Evolutionary conservation across 2,888 invertebrate species (phyloP).

Genomic region (Macaria liturata): DNA sequence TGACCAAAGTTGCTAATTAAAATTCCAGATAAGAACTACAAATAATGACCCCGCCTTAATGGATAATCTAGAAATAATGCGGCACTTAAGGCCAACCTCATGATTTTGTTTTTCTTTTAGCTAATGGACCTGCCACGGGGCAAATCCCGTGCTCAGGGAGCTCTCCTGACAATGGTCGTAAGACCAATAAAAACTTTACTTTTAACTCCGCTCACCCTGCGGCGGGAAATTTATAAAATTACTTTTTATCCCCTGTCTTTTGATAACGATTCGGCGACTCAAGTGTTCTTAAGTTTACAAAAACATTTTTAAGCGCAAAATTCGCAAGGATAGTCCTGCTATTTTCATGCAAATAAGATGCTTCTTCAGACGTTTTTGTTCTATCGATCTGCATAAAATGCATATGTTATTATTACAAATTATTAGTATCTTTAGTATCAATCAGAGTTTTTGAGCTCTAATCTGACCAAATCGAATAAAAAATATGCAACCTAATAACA

Average conservation of each 20-base stretch:
- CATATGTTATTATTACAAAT: too few relatives aligned
- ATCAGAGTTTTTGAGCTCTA: too few relatives aligned
- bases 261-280: slow-evolving; percentile 25
- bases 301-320: slow-evolving; percentile 15
- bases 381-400: background rate
- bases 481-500: too few relatives aligned
- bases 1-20: slow-evolving; percentile 23
- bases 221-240: slow-evolving; percentile 24
- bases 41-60: slow-evolving; percentile 25
- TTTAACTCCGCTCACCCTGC: slow-evolving; percentile 19
- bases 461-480: too few relatives aligned
- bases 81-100: slow-evolving; percentile 25
- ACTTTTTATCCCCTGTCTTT: slow-evolving; percentile 24
- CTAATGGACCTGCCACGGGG: slow-evolving; percentile 29
- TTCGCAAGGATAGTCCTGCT: slow-evolving; percentile 3
- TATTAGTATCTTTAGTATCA: too few relatives aligned
- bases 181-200: slow-evolving; percentile 33
- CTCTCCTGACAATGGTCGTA: slow-evolving; percentile 29
- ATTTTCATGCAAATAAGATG: slow-evolving; percentile 19
- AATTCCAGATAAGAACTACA: slow-evolving; percentile 24
- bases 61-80: slow-evolving; percentile 31
- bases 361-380: slow-evolving; percentile 1
- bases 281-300: slow-evolving; percentile 15
- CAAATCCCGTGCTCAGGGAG: slow-evolving; percentile 24
- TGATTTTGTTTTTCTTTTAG: slow-evolving; percentile 32